phyloP scores from a whole-genome alignment of 2,797 vertebrate genomes.

The Enteromius treurensis region DNA sequence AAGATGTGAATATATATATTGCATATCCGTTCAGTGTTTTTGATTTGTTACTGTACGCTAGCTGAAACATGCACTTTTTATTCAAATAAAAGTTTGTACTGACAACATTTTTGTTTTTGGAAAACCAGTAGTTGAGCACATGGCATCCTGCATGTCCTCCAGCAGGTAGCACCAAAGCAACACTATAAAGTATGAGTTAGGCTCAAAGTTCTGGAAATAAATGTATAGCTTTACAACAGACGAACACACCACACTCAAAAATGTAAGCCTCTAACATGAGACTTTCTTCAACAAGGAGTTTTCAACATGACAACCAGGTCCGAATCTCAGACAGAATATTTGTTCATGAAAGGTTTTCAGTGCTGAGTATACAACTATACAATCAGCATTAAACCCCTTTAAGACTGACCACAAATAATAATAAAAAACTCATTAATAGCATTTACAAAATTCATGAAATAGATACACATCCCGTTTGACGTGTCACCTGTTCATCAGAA shows the following conservation, averaged over 20 bases:
- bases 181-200: neutral
- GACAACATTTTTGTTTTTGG: slow-evolving; percentile 45
- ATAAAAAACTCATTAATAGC: neutral
- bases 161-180: slow-evolving; percentile 40
- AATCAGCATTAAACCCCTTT: neutral
- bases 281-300: slow-evolving; percentile 14
- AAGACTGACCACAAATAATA: neutral
- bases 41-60: slow-evolving; percentile 72
- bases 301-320: neutral
- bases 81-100: slow-evolving; percentile 78
- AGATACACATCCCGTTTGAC: neutral
- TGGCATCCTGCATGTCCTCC: neutral
- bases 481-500: neutral
- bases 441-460: slow-evolving; percentile 28
- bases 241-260: slow-evolving; percentile 6
- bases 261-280: neutral
- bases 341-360: slow-evolving; percentile 2
- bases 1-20: slow-evolving; percentile 82
- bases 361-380: neutral
- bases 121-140: neutral
- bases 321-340: neutral
- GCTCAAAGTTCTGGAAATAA: slow-evolving; percentile 22
- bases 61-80: slow-evolving; percentile 83
- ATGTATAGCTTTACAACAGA: slow-evolving; percentile 45
- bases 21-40: slow-evolving; percentile 70